Percentiles rank a stretch among this genome's conserved stretches.
phyloP scores from a whole-genome alignment of 2,113 vertebrate genomes.

The Tyto alba region DNA sequence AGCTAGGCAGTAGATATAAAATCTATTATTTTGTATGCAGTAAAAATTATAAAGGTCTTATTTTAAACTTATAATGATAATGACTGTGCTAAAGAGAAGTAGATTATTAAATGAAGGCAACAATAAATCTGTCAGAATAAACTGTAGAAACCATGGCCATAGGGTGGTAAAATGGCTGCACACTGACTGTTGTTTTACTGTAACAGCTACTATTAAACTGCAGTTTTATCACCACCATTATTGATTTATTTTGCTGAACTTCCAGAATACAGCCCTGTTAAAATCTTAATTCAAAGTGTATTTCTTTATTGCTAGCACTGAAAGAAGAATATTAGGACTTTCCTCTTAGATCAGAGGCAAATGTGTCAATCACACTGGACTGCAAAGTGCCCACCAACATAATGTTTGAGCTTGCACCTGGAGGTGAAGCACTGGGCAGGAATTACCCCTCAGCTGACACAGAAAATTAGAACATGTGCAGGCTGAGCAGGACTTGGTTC shows the following conservation, averaged over 20 bases:
- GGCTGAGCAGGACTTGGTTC: not conserved
- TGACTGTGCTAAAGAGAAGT: constrained; percentile 55
- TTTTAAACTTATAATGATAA: constrained; percentile 18
- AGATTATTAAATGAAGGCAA: constrained; percentile 65
- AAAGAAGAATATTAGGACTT: not conserved
- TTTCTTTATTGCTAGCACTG: not conserved
- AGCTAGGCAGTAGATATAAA: not conserved
- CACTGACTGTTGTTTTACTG: constrained; percentile 59
- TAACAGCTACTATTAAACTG: constrained; percentile 61
- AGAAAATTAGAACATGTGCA: not conserved
- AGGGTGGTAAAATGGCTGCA: constrained; percentile 59
- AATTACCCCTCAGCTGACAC: accelerated
- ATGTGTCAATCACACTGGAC: not conserved
- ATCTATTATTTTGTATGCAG: not conserved
- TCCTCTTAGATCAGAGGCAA: not conserved
- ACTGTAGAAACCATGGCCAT: constrained; percentile 37
- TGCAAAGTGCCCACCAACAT: not conserved
- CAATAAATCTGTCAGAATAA: constrained; percentile 65
- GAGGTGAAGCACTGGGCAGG: not conserved
- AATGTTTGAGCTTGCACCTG: not conserved
- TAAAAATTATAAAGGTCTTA: constrained; percentile 60
- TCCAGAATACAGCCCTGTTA: constrained; percentile 58
- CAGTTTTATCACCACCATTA: constrained; percentile 67
- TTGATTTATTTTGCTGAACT: constrained; percentile 62
- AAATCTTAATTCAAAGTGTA: constrained; percentile 53